A percentile compares a stretch with the other conserved stretches of the same genome.
phyloP scores from a whole-genome alignment of 2,113 vertebrate species.

The Saguinus imperator region DNA sequence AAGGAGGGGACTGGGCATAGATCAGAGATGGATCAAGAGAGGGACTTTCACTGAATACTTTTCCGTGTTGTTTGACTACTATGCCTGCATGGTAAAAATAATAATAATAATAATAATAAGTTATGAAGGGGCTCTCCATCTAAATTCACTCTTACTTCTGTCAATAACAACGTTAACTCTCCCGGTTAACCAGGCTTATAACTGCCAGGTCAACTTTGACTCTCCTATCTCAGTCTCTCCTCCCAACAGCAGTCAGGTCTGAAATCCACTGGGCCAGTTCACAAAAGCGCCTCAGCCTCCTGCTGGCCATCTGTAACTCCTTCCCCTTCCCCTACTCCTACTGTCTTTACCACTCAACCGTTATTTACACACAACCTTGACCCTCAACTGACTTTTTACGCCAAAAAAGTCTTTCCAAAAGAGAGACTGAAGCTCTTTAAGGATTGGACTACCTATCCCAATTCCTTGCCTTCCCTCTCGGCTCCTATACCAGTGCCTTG shows the following conservation, averaged over 20 bases:
- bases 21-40: neutral
- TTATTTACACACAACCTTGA: neutral
- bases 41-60: neutral
- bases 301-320: no score
- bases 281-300: neutral
- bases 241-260: neutral
- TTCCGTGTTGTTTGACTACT: neutral
- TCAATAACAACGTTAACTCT: neutral
- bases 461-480: neutral
- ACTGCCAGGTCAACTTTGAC: neutral
- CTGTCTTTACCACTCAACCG: neutral
- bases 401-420: neutral
- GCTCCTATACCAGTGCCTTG: neutral
- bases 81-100: neutral
- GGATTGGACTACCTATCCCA: neutral
- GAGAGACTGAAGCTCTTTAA: neutral
- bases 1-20: neutral
- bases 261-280: neutral
- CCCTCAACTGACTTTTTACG: neutral
- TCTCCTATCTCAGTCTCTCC: neutral
- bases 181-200: neutral
- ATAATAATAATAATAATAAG: no score
- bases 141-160: neutral
- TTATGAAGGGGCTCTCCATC: neutral
- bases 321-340: no score